These are phyloP conservation scores for Mylabris sibirica DNA, from an alignment of 2,888 invertebrate species.

Conservation along the genomic window DNA sequence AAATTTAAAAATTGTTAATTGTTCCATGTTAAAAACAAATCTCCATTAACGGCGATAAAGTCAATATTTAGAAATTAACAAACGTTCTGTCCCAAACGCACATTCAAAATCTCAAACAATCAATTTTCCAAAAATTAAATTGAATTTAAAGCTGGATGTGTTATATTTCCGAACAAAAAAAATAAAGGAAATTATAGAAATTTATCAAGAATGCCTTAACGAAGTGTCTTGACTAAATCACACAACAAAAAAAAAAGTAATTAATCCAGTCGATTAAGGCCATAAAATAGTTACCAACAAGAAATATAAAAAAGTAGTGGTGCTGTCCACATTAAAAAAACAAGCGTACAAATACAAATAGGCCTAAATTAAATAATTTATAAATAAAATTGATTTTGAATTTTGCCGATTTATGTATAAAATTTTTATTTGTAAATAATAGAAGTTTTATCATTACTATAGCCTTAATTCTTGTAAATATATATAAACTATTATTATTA, in stretches of 20 bases:
- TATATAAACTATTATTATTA: neutral
- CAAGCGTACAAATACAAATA: conserved; percentile 59
- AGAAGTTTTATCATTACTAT: conserved; percentile 38
- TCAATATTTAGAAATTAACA: conserved; percentile 48
- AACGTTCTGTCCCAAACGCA: conserved; percentile 34
- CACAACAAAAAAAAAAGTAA: conserved; percentile 26
- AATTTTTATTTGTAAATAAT: conserved; percentile 45
- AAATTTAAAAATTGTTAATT: conserved; percentile 41
- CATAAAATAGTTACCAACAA: conserved; percentile 35
- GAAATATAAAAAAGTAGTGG: conserved; percentile 43
- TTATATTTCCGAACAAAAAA: neutral
- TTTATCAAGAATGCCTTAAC: conserved; percentile 49
- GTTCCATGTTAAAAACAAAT: conserved; percentile 38
- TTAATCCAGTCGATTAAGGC: conserved; percentile 31
- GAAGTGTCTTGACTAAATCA: conserved; percentile 49
- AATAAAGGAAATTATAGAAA: conserved; percentile 14
- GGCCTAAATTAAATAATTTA: no score
- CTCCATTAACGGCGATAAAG: conserved; percentile 39
- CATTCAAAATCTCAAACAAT: conserved; percentile 20
- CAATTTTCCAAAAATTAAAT: conserved; percentile 9
- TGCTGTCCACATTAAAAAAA: conserved; percentile 54
- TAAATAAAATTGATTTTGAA: conserved; percentile 34
- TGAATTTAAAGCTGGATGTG: conserved; percentile 16
- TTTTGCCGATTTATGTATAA: conserved; percentile 40
- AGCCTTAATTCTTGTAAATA: conserved; percentile 4